Base-by-base conservation (phyloP, 2,797 vertebrate genomes). In the Graptemys geographica region DNA sequence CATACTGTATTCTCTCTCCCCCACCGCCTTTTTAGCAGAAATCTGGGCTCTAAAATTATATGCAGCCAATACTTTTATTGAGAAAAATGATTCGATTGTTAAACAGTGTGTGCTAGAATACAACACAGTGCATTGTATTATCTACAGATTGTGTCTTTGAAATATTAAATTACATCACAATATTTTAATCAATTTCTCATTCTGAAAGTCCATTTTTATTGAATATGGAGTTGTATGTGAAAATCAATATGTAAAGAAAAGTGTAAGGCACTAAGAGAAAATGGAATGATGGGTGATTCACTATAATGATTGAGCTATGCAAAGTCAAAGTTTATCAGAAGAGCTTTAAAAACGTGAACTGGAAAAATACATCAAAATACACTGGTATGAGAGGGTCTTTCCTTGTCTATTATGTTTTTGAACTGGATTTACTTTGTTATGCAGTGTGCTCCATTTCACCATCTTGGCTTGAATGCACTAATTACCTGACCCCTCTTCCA, bases 191-290 rank as follows among this genome's bases (percentile, higher is more conserved):
- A 76, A 3, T 93, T 85, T 79, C 5, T 49, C 15, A 49, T 94
- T 96, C 47, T 89, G 81, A 84, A 91, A 82, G 6, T 19, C 37
- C 4, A 21, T 19, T 76, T 47, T 76, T 81, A 55, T 7, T 88
- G 69, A 92, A 49, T 1, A 53, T 10, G 79, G 49, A 86, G 25
- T 8, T 92, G 18, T 84, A 84, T 28, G 72, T 87, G 87, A 90
- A 55, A 97, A 92, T 57, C 51, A 90, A 57, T 92, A 90, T 84
- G 65, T 92, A 83, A 95, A 93, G 90, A 96, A 94, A 94, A 94
- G 88, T 72, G 57, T 79, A 80, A 90, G n/a, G 47, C 88, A 83
- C 59, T 95, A 87, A 92, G 96, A 94, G 89, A 85, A 94, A 97
- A 85, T 80, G 96, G 90, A 95, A 49, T 84, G 89, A 93, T 96